Percentiles rank a stretch among this genome's conserved stretches.
Evolutionary conservation across 2,797 vertebrate species (phyloP).

Genomic region (Kryptolebias ocellatus): DNA sequence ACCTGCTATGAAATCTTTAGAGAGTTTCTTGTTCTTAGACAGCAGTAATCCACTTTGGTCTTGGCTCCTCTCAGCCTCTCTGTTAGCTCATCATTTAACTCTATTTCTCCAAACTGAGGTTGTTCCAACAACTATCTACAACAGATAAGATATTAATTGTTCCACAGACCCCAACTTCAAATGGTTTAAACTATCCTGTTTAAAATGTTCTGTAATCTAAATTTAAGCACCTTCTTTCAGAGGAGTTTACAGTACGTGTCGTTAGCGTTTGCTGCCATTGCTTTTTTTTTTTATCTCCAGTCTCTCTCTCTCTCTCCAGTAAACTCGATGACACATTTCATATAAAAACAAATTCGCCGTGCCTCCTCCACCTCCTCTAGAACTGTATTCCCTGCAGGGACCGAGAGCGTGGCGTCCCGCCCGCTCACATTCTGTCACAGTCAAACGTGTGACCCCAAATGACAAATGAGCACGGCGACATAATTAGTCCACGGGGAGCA

Average conservation of each 20-base stretch:
- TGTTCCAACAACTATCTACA: too few species aligned
- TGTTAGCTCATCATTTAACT: too few species aligned
- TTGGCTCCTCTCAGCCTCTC: too few species aligned
- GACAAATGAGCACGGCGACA: constrained; percentile 44
- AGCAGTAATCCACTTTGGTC: too few species aligned
- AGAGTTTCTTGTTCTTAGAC: too few species aligned
- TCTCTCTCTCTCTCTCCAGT: background rate
- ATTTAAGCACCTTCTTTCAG: too few species aligned
- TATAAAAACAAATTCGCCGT: constrained; percentile 8
- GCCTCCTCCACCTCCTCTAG: constrained; percentile 22
- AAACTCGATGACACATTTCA: constrained; percentile 23
- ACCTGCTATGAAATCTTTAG: too few species aligned
- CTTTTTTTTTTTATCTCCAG: background rate
- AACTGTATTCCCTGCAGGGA: constrained; percentile 31
- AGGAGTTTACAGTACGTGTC: too few species aligned
- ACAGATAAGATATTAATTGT: too few species aligned
- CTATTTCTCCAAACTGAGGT: too few species aligned
- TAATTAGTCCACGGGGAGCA: constrained; percentile 56
- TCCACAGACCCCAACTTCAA: too few species aligned
- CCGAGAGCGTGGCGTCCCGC: constrained; percentile 15
- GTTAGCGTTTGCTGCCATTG: constrained; percentile 9
- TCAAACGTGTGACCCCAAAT: constrained; percentile 28
- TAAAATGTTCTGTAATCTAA: background rate
- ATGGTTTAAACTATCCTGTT: background rate
- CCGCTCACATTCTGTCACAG: constrained; percentile 32